A percentile compares a stretch with the other conserved stretches of the same genome.
phyloP scores from a whole-genome alignment of 2,113 vertebrate species.

The Calyptomena viridis region DNA sequence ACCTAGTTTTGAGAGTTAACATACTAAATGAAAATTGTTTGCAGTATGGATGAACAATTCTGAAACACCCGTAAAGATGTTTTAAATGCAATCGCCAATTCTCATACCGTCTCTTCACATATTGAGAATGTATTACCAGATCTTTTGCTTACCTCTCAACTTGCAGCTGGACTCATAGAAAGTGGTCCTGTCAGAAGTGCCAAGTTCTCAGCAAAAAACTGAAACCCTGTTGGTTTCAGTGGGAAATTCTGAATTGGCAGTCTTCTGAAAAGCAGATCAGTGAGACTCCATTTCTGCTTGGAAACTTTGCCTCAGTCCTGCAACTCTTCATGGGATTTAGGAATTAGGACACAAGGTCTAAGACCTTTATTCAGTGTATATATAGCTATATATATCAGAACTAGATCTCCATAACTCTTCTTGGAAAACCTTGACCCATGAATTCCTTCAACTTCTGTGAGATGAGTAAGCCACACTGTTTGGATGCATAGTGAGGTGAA shows the following conservation, averaged over 20 bases:
- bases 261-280: not conserved
- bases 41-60: not conserved
- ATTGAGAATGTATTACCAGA: not conserved
- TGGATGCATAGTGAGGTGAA: no score
- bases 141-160: not conserved
- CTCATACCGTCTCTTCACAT: not conserved
- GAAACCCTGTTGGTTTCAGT: not conserved
- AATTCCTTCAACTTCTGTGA: not conserved
- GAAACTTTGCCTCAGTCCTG: not conserved
- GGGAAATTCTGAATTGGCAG: not conserved
- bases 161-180: not conserved
- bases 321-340: not conserved
- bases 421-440: not conserved
- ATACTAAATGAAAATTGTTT: not conserved
- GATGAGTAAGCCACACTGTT: not conserved
- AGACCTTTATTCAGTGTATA: not conserved
- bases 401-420: not conserved
- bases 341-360: not conserved
- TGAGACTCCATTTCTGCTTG: not conserved
- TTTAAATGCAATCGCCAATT: not conserved
- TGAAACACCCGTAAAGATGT: not conserved
- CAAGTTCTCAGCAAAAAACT: not conserved
- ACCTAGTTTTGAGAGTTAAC: constrained; percentile 7
- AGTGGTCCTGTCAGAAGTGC: not conserved
- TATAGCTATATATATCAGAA: not conserved